Conservation (phyloP, 2,797 vertebrate species). For the Molothrus aeneus region DNA sequence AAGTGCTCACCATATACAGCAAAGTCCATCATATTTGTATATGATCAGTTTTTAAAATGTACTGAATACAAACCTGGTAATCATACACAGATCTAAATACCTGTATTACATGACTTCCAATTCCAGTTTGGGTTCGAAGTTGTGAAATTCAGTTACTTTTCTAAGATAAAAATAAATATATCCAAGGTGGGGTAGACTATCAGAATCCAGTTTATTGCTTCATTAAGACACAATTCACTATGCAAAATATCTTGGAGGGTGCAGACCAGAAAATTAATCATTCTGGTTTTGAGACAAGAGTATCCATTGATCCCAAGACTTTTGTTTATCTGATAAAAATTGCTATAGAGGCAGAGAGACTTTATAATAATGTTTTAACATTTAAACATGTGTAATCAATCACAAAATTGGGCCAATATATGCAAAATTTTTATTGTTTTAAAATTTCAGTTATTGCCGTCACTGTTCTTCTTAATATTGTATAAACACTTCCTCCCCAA, state of each 20-base stretch:
- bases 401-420: background rate
- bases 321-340: background rate
- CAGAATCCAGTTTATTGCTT: background rate
- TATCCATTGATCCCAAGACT: background rate
- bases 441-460: background rate
- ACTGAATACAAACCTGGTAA: background rate
- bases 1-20: background rate
- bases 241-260: background rate
- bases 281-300: background rate
- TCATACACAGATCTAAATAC: background rate
- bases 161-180: background rate
- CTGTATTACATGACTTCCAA: no score
- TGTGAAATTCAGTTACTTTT: background rate
- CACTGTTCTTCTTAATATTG: background rate
- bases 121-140: background rate
- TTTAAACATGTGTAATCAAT: background rate
- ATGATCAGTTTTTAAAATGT: rapidly evolving
- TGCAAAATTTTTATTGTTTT: background rate
- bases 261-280: background rate
- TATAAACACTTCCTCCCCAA: constrained; percentile 51
- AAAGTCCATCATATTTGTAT: background rate
- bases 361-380: background rate
- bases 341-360: background rate
- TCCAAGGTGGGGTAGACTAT: background rate
- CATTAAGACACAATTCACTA: background rate